Evolutionary conservation across 1,140 invertebrate genomes (phyloP), one percentile per base, ranked within the genome.

Genomic region (Papilio polyxenes): DNA sequence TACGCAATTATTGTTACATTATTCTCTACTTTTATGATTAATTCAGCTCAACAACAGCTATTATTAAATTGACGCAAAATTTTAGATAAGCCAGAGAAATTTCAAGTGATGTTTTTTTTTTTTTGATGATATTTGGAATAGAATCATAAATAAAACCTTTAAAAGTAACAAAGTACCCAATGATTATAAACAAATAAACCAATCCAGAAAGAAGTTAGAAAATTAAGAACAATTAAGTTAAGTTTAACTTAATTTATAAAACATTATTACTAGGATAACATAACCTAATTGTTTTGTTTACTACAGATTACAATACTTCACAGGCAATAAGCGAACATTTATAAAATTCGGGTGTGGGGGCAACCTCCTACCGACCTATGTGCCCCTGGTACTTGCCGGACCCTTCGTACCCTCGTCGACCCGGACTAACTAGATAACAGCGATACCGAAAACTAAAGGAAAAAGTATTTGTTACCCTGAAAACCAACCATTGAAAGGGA

Each of bases 361-460:
- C 85, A 86, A 82, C 80, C 85, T 87, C 85, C 89, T 87, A 87
- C 87, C 86, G 86, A 89, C 87, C 85, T 85, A 85, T 90, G 89
- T 83, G 84, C 85, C 83, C 87, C 88, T 86, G 84, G 87, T 89
- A 87, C 90, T 89, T 89, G 89, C 86, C 85, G 83, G 89, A 91
- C 90, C 91, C 89, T 91, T 90, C 89, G 88, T 87, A 93, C 92
- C 91, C 91, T 92, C 88, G 91, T 93, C 91, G 86, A 89, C 89
- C 89, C 87, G 82, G 84, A 82, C 91, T 92, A 93, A 94, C 92
- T 92, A 94, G 92, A 93, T 93, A 94, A 90, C 89, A 83, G 89
- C 91, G 89, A 91, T 92, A 91, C 90, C 88, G 84, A 86, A 92
- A 90, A 92, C 91, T 92, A 92, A 90, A 91, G 91, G 89, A 92